Base-by-base conservation (phyloP, 2,797 vertebrate genomes). In the Trichosurus vulpecula region DNA sequence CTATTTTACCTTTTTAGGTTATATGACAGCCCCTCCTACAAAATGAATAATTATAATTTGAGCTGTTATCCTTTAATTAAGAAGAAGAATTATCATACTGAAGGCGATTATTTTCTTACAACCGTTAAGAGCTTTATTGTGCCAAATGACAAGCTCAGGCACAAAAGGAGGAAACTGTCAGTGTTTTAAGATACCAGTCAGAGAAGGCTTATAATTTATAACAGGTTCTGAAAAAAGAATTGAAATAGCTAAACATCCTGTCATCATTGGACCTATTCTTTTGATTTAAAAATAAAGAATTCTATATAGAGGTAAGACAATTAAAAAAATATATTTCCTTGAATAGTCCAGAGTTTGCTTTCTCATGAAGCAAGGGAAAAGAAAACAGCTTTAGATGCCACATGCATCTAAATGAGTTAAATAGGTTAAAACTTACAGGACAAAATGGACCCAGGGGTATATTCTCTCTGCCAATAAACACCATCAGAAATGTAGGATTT, bases 171-270 rank as follows among this genome's bases (percentile, higher is more conserved):
- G 61, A 93, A 93, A 11, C 92, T 81, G 87, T 92, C 47, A 95
- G 27, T 90, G 94, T 93, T 91, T 95, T 94, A 94, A 57, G 96
- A 96, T 25, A 92, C 31, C 19, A 95, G 9, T 95, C 1, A 94
- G 2, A 12, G 51, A 91, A 95, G 90, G 81, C 56, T 55, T 90
- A 61, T 52, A 95, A 93, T 55, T 94, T 91, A 54, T 66, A 92
- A 8, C 74, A 94, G 35, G 4, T 94, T 61, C 66, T 95, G 14
- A 19, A 93, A 94, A 96, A 56, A 55, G 53, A 47, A 41, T 10
- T n/a, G 92, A 74, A 96, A 54, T 87, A 22, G 41, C 41, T 47
- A 47, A 87, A 51, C 8, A 27, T 87, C 74, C 22, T 87, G 41
- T 87, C 74, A 87, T 87, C 41, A 87, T 27, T 87, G 41, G 9